phyloP scores from a whole-genome alignment of 2,113 vertebrate species.

The Sciurus niger region DNA sequence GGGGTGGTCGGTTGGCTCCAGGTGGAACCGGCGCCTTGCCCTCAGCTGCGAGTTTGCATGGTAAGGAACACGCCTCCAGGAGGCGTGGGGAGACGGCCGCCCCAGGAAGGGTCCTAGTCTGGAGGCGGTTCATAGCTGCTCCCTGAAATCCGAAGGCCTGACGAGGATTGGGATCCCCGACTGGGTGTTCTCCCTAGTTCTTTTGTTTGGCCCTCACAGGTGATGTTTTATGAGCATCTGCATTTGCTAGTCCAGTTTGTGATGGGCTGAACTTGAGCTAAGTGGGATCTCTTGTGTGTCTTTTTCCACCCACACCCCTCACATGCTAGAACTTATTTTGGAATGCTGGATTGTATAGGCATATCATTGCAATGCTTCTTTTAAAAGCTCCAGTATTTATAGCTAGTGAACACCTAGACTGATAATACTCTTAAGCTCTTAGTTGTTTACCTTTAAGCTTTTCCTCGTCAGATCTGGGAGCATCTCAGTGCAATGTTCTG shows the following conservation, averaged over 20 bases:
- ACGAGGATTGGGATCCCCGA: background rate
- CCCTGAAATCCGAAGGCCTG: background rate
- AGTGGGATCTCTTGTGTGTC: background rate
- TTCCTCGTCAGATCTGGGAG: background rate
- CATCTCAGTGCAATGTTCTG: background rate
- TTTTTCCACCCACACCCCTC: background rate
- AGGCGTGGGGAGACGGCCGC: background rate
- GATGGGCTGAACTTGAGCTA: background rate
- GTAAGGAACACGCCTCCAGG: background rate
- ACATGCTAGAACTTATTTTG: slow-evolving; percentile 56
- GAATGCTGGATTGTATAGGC: background rate
- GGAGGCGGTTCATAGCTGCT: background rate
- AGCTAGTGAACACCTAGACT: background rate
- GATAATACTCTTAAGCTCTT: slow-evolving; percentile 39
- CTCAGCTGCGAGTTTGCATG: background rate
- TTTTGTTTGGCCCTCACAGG: slow-evolving; percentile 65
- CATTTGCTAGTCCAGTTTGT: background rate
- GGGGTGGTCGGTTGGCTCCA: background rate
- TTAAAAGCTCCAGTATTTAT: slow-evolving; percentile 16
- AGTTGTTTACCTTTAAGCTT: slow-evolving; percentile 43
- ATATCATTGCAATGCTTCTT: background rate
- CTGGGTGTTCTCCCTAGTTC: background rate
- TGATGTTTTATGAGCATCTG: background rate
- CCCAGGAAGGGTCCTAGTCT: background rate
- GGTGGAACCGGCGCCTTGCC: background rate